Conservation (phyloP, 1,140 invertebrate genomes). For the Drosophila nigrodunni region DNA sequence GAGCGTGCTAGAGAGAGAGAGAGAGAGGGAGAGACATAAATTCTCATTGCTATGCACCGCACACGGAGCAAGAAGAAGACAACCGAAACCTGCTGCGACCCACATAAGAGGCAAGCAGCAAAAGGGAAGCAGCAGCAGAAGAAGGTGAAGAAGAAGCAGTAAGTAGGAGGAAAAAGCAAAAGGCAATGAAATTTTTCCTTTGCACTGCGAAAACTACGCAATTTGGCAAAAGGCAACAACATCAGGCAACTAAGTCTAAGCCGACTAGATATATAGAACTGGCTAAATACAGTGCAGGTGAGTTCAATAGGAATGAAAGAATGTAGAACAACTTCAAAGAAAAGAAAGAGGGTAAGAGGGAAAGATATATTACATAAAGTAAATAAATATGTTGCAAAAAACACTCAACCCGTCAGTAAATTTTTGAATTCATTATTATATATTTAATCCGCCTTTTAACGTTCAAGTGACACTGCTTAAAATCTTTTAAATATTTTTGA, state of each 20-base stretch:
- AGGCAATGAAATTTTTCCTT: conserved; percentile 43
- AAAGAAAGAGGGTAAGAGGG: no score
- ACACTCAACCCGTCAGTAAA: no score
- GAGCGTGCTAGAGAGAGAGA: background rate
- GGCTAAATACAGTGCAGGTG: conserved; percentile 20
- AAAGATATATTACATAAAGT: no score
- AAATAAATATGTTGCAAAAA: no score
- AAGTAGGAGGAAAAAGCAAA: conserved; percentile 9
- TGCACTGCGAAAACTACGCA: conserved; percentile 68
- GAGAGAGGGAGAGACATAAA: background rate
- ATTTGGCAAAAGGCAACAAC: conserved; percentile 53
- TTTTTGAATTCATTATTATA: no score
- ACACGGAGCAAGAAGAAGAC: conserved; percentile 20
- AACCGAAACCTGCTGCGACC: conserved; percentile 57
- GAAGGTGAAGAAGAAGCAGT: background rate
- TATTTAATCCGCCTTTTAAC: no score
- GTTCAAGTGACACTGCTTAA: no score
- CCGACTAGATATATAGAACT: conserved; percentile 23
- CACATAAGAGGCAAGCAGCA: conserved; percentile 59
- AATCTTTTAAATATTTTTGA: no score
- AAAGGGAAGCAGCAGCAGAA: conserved; percentile 16
- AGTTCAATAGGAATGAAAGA: background rate
- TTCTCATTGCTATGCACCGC: conserved; percentile 70
- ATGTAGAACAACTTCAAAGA: no score
- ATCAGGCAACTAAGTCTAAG: conserved; percentile 37